Evolutionary conservation across 2,888 invertebrate species (phyloP), one percentile per base, ranked within the genome.

Genomic region (Drosophila differens): DNA sequence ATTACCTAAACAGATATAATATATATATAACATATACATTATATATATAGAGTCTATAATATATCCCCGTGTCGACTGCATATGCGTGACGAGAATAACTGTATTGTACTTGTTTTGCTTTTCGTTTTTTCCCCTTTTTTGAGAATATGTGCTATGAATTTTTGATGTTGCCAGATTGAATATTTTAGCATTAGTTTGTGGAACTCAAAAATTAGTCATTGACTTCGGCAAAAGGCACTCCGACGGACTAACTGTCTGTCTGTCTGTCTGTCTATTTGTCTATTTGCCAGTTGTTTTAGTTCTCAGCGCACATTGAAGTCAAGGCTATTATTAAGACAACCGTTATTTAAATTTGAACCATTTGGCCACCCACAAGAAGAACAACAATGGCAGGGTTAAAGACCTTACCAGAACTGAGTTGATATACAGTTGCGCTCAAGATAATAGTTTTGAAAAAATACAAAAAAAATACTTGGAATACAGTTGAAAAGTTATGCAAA

Each of bases 281-380:
- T 16, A 9, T 25, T 16, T 47, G 47, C 4, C 90, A 90, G 90
- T 83, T 91, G 91, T 80, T 82, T 65, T 65, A 53, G 76, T 91
- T 88, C 88, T 85, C 88, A 88, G 64, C 77, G 68, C 70, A 72
- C 82, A 76, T 61, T 74, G 79, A 69, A 66, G 76, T 82, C 83
- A 85, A 76, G 85, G 90, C 54, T 70, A 37, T 58, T 58, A 55
- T 49, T 47, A 58, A 52, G 55, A 19, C 10, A 44, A 51, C 37
- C 53, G 33, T 53, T 49, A 22, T 51, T 22, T 28, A 16, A 16
- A 25, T 47, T 47, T 25, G 9, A 47, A 9, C 9, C 9, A 47
- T 16, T 25, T n/a, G 16, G 28, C 54, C 61, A 54, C 51, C 44
- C 55, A 32, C 47, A 61, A 47, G 4, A 47, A 22, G 14, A 22